Percentiles rank a stretch among this genome's conserved stretches.
Evolutionary conservation across 2,888 invertebrate genomes (phyloP).

Genomic region (Tipula unca): DNA sequence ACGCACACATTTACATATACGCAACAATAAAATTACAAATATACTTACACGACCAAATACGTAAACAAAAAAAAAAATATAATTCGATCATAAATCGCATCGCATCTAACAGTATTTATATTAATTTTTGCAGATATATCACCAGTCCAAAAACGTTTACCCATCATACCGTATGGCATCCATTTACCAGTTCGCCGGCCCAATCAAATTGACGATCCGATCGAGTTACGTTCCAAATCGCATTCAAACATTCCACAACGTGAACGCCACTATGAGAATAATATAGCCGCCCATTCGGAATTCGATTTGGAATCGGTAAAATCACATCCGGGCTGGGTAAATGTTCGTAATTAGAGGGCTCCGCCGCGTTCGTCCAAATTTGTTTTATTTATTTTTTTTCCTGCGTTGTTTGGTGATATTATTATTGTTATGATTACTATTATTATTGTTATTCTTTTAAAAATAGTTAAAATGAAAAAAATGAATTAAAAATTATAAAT

Average conservation of each 20-base stretch:
- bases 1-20: slow-evolving; percentile 34
- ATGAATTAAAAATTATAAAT: background rate
- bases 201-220: background rate
- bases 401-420: background rate
- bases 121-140: background rate
- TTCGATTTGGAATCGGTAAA: slow-evolving; percentile 14
- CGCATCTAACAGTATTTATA: background rate
- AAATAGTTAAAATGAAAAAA: background rate
- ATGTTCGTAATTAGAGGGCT: background rate
- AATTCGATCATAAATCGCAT: background rate
- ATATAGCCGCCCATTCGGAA: background rate
- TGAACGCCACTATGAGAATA: background rate
- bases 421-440: background rate
- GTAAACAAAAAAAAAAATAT: slow-evolving; percentile 43
- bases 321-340: slow-evolving; percentile 18
- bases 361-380: background rate
- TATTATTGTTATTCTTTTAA: background rate
- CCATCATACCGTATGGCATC: background rate
- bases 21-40: background rate
- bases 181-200: background rate
- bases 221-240: background rate
- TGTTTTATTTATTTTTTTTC: background rate
- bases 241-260: background rate
- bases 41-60: slow-evolving; percentile 42
- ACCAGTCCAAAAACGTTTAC: slow-evolving; percentile 14